Percentiles rank a stretch among this genome's conserved stretches.
These are phyloP conservation scores for Riptortus pedestris DNA, from an alignment of 1,140 invertebrate species.

Conservation along the genomic window DNA sequence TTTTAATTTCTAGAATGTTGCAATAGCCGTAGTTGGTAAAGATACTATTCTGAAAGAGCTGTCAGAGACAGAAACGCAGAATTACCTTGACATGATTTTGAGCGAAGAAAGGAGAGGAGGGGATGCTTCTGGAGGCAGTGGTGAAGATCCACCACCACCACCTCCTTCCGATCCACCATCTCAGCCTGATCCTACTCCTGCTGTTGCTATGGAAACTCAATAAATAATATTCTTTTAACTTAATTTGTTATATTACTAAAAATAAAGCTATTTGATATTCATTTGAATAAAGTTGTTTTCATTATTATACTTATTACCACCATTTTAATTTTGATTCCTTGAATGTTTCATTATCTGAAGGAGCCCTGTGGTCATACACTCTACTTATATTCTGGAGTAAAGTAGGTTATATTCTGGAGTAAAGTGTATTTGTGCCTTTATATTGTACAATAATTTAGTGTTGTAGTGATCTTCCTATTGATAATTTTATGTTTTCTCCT, in stretches of 20 bases:
- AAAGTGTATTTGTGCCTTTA: too few species aligned
- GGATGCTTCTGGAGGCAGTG: conserved; percentile 36
- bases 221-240: not conserved
- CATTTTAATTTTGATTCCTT: too few species aligned
- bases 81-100: conserved; percentile 59
- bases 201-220: conserved; percentile 9
- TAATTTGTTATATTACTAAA: not conserved
- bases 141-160: conserved; percentile 28
- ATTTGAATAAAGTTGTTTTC: not conserved
- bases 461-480: too few species aligned
- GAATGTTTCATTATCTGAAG: too few species aligned
- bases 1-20: conserved; percentile 63
- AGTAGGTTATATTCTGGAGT: too few species aligned
- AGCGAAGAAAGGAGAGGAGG: conserved; percentile 59
- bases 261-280: not conserved
- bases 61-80: conserved; percentile 60
- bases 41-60: conserved; percentile 66
- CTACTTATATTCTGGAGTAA: too few species aligned
- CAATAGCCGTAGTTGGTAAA: conserved; percentile 80
- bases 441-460: too few species aligned
- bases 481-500: too few species aligned
- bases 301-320: too few species aligned
- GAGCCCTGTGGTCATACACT: too few species aligned
- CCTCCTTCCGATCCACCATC: conserved; percentile 36
- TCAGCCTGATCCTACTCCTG: not conserved